A percentile compares a stretch with the other conserved stretches of the same genome.
phyloP scores from a whole-genome alignment of 2,888 invertebrate species.

The Mythimna impura region DNA sequence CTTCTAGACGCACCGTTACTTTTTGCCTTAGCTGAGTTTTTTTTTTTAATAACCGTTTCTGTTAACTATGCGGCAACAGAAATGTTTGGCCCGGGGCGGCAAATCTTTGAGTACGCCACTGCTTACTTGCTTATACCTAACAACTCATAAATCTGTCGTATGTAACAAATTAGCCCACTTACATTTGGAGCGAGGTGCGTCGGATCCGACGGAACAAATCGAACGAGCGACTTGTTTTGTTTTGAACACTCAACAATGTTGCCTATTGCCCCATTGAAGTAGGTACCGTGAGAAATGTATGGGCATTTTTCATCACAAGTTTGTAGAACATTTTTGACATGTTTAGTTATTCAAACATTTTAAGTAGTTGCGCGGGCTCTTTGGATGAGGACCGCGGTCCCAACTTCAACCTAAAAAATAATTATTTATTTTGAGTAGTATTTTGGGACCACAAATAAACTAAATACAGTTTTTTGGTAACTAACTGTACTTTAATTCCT shows the following conservation, averaged over 20 bases:
- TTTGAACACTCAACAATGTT: conserved; percentile 76
- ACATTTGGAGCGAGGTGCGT: conserved; percentile 66
- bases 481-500: no score
- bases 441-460: no score
- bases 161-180: conserved; percentile 77
- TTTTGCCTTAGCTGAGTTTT: background rate
- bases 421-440: no score
- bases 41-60: background rate
- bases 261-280: conserved; percentile 73
- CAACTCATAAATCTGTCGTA: conserved; percentile 82
- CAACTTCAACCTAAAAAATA: no score
- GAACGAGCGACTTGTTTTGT: conserved; percentile 74
- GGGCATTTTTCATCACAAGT: conserved; percentile 68
- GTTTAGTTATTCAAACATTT: conserved; percentile 58
- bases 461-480: no score
- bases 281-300: conserved; percentile 79
- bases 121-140: conserved; percentile 59
- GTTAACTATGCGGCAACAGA: background rate
- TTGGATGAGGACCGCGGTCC: no score
- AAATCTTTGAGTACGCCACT: background rate
- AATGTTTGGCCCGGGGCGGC: background rate
- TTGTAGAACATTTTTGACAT: conserved; percentile 46
- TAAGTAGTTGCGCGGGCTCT: conserved; percentile 37
- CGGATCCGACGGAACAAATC: conserved; percentile 77
- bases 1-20: background rate